Evolutionary conservation across 2,797 vertebrate genomes (phyloP).

Genomic region (Sitta carolinensis): DNA sequence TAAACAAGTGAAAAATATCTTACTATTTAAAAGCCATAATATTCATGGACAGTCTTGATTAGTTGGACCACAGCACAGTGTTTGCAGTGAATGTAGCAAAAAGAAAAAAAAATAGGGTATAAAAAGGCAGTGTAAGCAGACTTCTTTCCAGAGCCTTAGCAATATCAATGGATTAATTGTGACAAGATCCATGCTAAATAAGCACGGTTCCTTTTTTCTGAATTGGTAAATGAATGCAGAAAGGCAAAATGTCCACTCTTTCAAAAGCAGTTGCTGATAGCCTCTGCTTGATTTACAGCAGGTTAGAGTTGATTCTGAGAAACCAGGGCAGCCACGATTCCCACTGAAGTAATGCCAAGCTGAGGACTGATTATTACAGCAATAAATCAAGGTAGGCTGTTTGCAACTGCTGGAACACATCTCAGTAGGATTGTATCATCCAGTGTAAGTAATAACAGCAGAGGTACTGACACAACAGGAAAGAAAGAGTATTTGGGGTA

Average conservation of each 20-base stretch:
- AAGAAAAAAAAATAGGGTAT: no score
- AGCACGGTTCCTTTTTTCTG: background rate
- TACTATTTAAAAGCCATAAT: background rate
- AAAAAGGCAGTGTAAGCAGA: background rate
- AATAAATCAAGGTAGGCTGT: slow-evolving; percentile 19
- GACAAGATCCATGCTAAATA: background rate
- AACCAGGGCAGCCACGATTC: background rate
- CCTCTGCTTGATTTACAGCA: background rate
- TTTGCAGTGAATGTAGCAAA: background rate
- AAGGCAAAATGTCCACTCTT: background rate
- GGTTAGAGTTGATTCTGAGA: slow-evolving; percentile 24
- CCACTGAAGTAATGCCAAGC: slow-evolving; percentile 20
- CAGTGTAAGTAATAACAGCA: background rate
- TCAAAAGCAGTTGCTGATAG: background rate
- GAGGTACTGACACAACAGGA: background rate
- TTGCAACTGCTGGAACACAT: background rate
- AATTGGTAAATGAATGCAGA: background rate
- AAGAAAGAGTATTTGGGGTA: background rate
- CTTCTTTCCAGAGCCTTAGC: background rate
- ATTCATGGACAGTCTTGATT: background rate
- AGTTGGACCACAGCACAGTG: background rate
- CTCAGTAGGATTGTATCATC: background rate
- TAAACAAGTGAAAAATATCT: background rate
- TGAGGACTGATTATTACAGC: background rate
- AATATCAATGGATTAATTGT: background rate